Evolutionary conservation across 2,888 invertebrate genomes (phyloP).

Genomic region (Eupithecia subumbrata): DNA sequence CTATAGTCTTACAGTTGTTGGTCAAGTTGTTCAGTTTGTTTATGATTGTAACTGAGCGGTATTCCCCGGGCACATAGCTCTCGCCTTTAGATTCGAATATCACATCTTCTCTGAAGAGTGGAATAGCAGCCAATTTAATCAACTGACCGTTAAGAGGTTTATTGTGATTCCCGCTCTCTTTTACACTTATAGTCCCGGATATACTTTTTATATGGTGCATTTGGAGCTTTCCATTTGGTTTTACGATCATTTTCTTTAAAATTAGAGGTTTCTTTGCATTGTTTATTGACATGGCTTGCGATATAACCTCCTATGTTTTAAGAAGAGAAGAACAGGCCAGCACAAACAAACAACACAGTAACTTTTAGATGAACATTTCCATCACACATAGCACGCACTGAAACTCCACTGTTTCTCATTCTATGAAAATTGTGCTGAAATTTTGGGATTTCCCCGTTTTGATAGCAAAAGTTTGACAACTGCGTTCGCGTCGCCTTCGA

Average conservation of each 20-base stretch:
- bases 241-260: constrained; percentile 18
- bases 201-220: not conserved
- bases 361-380: not conserved
- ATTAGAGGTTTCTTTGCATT: constrained; percentile 20
- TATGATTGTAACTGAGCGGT: constrained; percentile 53
- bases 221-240: not conserved
- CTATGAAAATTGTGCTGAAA: constrained; percentile 1
- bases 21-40: constrained; percentile 54
- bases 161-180: not conserved
- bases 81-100: constrained; percentile 56
- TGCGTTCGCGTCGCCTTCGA: not conserved
- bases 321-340: not conserved
- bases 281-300: constrained; percentile 3
- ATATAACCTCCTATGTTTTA: not conserved
- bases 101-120: constrained; percentile 53
- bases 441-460: constrained; percentile 34
- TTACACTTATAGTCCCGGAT: not conserved
- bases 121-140: constrained; percentile 10
- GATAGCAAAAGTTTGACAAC: constrained; percentile 13
- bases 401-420: not conserved
- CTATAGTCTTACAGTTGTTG: constrained; percentile 59
- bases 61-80: constrained; percentile 61
- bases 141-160: constrained; percentile 2
- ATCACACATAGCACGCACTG: constrained; percentile 2
- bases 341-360: not conserved